Conservation (phyloP, 2,797 vertebrate species). For the Cuniculus paca region DNA sequence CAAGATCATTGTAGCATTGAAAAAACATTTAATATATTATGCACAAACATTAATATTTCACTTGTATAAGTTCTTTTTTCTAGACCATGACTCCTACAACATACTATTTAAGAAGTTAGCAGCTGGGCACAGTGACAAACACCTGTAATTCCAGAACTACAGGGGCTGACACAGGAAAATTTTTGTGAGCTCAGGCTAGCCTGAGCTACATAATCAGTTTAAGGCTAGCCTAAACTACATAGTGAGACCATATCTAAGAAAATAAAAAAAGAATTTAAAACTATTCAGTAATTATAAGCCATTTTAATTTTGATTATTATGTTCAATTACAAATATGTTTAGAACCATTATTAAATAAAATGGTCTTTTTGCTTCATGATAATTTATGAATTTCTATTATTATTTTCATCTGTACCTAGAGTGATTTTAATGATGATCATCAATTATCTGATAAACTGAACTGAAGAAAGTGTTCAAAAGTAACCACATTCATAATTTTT, state of each 20-base stretch:
- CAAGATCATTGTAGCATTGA: not conserved
- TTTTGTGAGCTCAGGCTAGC: too few species aligned
- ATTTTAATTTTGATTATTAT: constrained; percentile 66
- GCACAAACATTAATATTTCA: constrained; percentile 41
- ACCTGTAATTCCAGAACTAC: too few species aligned
- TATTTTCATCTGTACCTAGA: constrained; percentile 58
- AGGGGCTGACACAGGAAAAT: too few species aligned
- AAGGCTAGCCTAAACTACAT: too few species aligned
- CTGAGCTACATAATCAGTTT: too few species aligned
- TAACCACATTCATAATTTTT: not conserved
- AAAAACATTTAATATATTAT: not conserved
- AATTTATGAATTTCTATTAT: constrained; percentile 60
- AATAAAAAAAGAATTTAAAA: not conserved
- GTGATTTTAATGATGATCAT: not conserved
- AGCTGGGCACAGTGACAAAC: too few species aligned
- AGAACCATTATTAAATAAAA: constrained; percentile 40
- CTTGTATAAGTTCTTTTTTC: not conserved
- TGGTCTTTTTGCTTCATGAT: not conserved
- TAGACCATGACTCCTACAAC: not conserved
- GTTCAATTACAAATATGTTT: constrained; percentile 21
- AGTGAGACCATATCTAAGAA: too few species aligned
- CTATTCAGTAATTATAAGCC: not conserved
- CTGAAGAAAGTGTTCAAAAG: constrained; percentile 4
- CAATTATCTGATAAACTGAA: constrained; percentile 66
- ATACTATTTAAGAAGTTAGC: not conserved